Evolutionary conservation across 2,113 vertebrate genomes (phyloP).

Genomic region (Siniperca chuatsi): DNA sequence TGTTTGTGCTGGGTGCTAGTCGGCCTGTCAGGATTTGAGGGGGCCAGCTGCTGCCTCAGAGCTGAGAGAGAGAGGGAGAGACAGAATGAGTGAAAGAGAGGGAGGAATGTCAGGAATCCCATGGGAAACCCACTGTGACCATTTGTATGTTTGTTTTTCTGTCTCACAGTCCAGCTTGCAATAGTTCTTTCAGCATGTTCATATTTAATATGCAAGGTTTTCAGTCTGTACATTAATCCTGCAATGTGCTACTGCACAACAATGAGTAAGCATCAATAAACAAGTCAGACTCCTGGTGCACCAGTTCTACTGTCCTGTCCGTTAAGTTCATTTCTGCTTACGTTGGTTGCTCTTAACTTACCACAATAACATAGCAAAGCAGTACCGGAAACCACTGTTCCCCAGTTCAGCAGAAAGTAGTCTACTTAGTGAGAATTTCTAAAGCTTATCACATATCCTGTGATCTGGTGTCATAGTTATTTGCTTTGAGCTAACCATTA

Average conservation of each 20-base stretch:
- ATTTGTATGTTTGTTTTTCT: constrained; percentile 56
- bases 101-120: constrained; percentile 81
- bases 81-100: constrained; percentile 56
- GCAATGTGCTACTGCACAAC: background rate
- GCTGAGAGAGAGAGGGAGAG: constrained; percentile 48
- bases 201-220: background rate
- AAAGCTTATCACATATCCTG: too few species aligned
- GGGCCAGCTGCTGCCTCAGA: constrained; percentile 73
- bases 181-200: background rate
- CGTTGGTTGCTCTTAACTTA: background rate
- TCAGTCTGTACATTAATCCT: background rate
- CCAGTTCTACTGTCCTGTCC: background rate
- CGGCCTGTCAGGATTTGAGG: constrained; percentile 70
- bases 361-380: background rate
- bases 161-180: constrained; percentile 9
- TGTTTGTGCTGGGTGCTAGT: constrained; percentile 38
- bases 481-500: too few species aligned
- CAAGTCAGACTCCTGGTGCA: background rate
- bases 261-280: background rate
- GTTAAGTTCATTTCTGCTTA: background rate
- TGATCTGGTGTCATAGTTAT: too few species aligned
- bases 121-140: constrained; percentile 59
- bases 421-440: too few species aligned
- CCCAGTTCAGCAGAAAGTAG: background rate
- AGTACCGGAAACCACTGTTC: background rate